Base-by-base conservation (phyloP, 2,797 vertebrate genomes). In the Schizopygopsis malacanthus region DNA sequence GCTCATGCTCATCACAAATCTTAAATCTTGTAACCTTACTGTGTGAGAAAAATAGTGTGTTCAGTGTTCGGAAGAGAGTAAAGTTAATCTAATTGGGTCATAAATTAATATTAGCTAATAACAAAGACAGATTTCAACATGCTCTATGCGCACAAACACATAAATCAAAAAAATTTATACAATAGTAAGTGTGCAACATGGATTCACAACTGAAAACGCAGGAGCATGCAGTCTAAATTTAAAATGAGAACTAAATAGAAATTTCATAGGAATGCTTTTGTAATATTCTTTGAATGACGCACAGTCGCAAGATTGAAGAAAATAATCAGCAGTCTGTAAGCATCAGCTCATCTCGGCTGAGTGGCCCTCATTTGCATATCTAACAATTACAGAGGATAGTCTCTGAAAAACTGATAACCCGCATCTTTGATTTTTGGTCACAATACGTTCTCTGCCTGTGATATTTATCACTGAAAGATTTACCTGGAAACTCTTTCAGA, bases 341-440 rank as follows among this genome's bases (percentile, higher is more conserved):
- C 65, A 85, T 85, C 67, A 61, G 54, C 77, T 80, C 75, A 79
- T 85, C 77, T 71, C 52, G 20, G 41, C 54, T 69, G 52, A 85
- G 50, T 79, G 83, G 83, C 67, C 52, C 54, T 79, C 20, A 85
- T 85, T 85, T 85, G 83, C 83, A 85, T 79, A 80, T 85, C 75
- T 72, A 71, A 80, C 67, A 72, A 79, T 72, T 79, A 72, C 76
- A 80, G 28, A 79, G 43, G 63, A 70, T 10, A 79, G 63, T 70
- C 50, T 63, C 75, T 43, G 76, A 85, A 79, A 79, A 79, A 85
- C 77, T 25, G 77, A 72, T 85, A 79, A 61, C 9, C 54, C 4
- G 6, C 20, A 79, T 79, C 77, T 79, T 71, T 79, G 83, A 79
- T 79, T 71, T 76, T 76, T 69, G 47, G 63, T 54, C 82, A 54